Evolutionary conservation across 2,797 vertebrate species (phyloP), one percentile per base, ranked within the genome.

Genomic region (Amblyopsis hoosieri): DNA sequence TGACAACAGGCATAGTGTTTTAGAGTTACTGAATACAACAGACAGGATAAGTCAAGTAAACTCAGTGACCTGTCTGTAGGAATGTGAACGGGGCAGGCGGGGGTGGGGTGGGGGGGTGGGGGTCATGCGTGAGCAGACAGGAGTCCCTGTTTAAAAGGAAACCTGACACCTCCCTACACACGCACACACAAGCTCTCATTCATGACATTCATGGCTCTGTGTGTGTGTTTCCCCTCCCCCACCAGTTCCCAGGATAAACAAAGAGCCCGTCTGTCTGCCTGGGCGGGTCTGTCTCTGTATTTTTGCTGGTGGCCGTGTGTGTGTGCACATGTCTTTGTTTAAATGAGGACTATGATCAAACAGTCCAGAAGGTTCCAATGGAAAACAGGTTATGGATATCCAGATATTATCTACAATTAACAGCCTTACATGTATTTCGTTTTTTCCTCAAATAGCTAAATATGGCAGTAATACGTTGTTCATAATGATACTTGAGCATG

Each of bases 211-310:
- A n/a, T 8, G 13, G 6, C 8, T 13, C 1, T 6, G 49, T 52
- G 50, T 14, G n/a, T 14, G 50, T 54, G 14, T 31, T 1, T 4
- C 19, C 57, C 57, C 23, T 73, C 76, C 76, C 75, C 71, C 64
- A 76, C 76, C 74, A 64, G 81, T 59, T 80, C 81, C 80, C 82
- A 83, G 81, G 78, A 78, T 75, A 85, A 83, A 87, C 82, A 85
- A 84, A 87, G 83, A 80, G 71, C 82, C 67, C 68, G 71, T 78
- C 87, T 71, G 88, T 90, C 87, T 88, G 88, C 78, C 85, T 42
- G 37, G 37, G 37, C 37, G 37, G 37, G 37, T 42, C 37, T 7
- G 37, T 42, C 37, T 37, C 69, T 23, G 52, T 52, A 15, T 52
- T 23, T 29, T 9, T 12, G 10, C 52, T 6, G 47, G 60, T 64